Conservation (phyloP, 2,113 vertebrate species). For the Perognathus longimembris region DNA sequence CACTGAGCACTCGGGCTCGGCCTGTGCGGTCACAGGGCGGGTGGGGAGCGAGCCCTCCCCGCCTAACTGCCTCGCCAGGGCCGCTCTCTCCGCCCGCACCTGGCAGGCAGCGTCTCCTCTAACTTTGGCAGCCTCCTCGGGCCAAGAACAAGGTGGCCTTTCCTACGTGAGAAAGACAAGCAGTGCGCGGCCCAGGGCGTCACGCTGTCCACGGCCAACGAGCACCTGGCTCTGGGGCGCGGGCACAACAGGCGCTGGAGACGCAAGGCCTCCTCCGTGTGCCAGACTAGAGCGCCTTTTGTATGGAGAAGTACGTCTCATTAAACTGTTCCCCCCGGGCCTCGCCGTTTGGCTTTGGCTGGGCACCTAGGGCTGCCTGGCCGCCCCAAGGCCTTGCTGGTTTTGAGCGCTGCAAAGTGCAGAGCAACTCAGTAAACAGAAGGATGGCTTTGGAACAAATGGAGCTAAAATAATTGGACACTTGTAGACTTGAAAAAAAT, state of each 20-base stretch:
- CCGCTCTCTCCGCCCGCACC: too few relatives aligned
- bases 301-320: conserved; percentile 40
- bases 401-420: not conserved
- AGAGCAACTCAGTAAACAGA: not conserved
- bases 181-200: too few relatives aligned
- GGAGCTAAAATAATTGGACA: not conserved
- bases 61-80: too few relatives aligned
- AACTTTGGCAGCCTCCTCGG: not conserved
- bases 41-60: rapidly evolving
- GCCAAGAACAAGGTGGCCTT: not conserved
- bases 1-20: not conserved
- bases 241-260: not conserved
- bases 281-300: conserved; percentile 54
- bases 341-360: not conserved
- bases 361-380: not conserved
- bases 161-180: not conserved
- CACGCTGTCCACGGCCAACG: not conserved
- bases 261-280: conserved; percentile 3
- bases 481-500: not conserved
- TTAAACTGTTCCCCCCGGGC: conserved; percentile 48
- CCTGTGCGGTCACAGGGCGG: not conserved
- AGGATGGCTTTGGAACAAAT: conserved; percentile 8
- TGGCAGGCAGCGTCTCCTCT: not conserved
- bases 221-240: rapidly evolving
- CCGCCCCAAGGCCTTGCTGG: not conserved